phyloP scores from a whole-genome alignment of 2,113 vertebrate genomes.

The Lanius collurio region DNA sequence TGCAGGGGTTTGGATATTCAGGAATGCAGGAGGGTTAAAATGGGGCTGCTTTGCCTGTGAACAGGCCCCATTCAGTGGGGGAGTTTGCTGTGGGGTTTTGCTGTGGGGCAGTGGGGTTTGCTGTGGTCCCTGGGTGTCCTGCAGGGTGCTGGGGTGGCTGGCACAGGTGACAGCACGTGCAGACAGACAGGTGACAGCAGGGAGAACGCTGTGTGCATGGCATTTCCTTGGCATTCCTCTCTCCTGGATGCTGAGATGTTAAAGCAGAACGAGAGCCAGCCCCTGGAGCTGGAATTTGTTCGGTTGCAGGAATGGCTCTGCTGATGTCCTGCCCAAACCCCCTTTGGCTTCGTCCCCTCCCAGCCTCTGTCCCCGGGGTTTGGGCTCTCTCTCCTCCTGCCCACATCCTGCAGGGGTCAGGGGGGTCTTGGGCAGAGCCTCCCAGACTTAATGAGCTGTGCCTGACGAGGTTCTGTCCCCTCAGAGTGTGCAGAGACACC shows the following conservation, averaged over 20 bases:
- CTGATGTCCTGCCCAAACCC: not conserved
- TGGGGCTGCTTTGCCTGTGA: not conserved
- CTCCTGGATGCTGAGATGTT: not conserved
- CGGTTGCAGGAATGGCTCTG: rapidly evolving
- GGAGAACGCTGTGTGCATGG: rapidly evolving
- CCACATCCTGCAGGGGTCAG: not conserved
- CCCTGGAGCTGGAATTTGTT: not conserved
- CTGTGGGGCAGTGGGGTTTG: not conserved
- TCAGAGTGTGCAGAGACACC: not conserved
- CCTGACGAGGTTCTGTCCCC: not conserved
- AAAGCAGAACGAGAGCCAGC: not conserved
- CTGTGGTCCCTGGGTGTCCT: not conserved
- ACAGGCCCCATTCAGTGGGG: not conserved
- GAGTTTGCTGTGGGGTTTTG: not conserved
- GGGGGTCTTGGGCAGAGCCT: not conserved
- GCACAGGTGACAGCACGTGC: not conserved
- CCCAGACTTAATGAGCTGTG: not conserved
- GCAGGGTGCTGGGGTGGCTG: not conserved
- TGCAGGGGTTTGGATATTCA: not conserved
- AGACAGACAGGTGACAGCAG: not conserved
- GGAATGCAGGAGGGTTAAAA: not conserved
- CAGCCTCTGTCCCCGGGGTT: not conserved
- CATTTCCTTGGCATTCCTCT: not conserved
- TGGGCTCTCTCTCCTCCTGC: not conserved
- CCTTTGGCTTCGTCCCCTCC: not conserved